phyloP scores from a whole-genome alignment of 1,140 invertebrate genomes.

The Zophobas morio region DNA sequence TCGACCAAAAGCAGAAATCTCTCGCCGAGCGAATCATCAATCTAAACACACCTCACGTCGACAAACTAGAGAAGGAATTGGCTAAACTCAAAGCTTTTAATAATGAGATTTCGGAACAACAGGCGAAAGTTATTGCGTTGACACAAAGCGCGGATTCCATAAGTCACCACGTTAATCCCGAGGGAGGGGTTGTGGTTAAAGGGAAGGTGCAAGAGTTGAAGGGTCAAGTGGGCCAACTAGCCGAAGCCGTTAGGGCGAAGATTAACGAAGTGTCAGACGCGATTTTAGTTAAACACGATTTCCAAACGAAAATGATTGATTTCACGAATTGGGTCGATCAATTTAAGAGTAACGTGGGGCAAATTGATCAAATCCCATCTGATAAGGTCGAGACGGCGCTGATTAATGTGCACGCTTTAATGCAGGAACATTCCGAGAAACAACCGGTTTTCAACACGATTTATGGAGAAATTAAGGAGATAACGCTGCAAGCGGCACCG shows the following conservation, averaged over 20 bases:
- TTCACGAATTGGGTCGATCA: slow-evolving; percentile 90
- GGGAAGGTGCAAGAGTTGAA: slow-evolving; percentile 82
- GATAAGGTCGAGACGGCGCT: slow-evolving; percentile 84
- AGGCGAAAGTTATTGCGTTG: slow-evolving; percentile 83
- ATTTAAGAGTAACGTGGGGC: slow-evolving; percentile 80
- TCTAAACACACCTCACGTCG: slow-evolving; percentile 77
- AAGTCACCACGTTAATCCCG: slow-evolving; percentile 80
- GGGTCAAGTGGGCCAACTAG: slow-evolving; percentile 77
- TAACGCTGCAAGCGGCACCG: slow-evolving; percentile 77
- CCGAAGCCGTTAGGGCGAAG: slow-evolving; percentile 80
- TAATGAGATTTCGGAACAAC: slow-evolving; percentile 86
- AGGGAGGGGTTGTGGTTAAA: slow-evolving; percentile 82
- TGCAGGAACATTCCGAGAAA: slow-evolving; percentile 87
- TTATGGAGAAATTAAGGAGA: slow-evolving; percentile 86
- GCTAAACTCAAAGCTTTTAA: slow-evolving; percentile 82
- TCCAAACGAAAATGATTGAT: slow-evolving; percentile 84
- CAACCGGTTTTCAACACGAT: slow-evolving; percentile 81
- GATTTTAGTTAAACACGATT: slow-evolving; percentile 86
- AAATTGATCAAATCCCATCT: slow-evolving; percentile 84
- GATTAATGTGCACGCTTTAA: slow-evolving; percentile 83
- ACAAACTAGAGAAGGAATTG: slow-evolving; percentile 81
- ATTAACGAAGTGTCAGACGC: slow-evolving; percentile 87
- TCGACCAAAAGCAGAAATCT: slow-evolving; percentile 77
- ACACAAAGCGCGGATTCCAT: slow-evolving; percentile 86
- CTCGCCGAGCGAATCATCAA: slow-evolving; percentile 71